Conservation (phyloP, 2,113 vertebrate species). For the Pycnonotus jocosus region DNA sequence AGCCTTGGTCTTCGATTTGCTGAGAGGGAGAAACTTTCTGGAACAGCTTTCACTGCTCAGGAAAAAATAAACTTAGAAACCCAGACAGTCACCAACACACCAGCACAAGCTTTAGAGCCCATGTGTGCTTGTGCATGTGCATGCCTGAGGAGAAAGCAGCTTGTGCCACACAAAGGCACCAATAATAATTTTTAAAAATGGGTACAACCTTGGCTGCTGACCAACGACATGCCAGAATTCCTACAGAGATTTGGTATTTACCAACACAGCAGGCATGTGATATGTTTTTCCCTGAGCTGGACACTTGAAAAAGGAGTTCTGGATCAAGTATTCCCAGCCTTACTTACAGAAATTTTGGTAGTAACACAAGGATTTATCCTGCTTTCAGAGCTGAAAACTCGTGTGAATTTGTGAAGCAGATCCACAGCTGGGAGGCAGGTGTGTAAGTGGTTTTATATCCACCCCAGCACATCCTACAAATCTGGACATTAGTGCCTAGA, state of each 20-base stretch:
- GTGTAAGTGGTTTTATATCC: not conserved
- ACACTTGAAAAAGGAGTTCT: not conserved
- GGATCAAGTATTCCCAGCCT: not conserved
- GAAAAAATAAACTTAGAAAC: conserved; percentile 4
- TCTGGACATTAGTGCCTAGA: not conserved
- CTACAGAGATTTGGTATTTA: not conserved
- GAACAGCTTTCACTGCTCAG: conserved; percentile 45
- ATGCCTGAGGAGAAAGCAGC: not conserved
- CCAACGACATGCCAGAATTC: not conserved
- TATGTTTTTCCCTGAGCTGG: not conserved
- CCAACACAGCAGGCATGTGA: not conserved
- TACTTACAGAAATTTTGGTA: not conserved
- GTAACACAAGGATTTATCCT: not conserved
- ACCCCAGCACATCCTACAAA: not conserved
- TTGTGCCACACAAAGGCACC: not conserved
- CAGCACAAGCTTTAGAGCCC: not conserved
- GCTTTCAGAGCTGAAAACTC: not conserved
- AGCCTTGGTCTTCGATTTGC: conserved; percentile 72
- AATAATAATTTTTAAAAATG: not conserved
- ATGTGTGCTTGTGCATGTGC: rapidly evolving
- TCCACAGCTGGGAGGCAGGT: not conserved
- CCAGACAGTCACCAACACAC: not conserved
- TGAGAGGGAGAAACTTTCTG: conserved; percentile 60
- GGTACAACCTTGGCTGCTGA: not conserved
- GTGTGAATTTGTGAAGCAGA: not conserved